Evolutionary conservation across 2,797 vertebrate species (phyloP).

Genomic region (Molossus alvarezi): DNA sequence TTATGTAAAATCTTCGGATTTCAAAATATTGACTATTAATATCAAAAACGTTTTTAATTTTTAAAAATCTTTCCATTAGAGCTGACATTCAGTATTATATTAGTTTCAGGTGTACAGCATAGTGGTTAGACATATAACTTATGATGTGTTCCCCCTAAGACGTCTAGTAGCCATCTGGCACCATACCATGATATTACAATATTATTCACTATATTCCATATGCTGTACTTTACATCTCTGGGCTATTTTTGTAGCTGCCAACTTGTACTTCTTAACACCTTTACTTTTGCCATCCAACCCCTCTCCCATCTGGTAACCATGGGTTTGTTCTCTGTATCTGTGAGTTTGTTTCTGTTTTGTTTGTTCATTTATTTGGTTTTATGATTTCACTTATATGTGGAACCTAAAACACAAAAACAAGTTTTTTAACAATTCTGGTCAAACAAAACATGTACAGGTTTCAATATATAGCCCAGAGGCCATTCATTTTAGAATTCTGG

Average conservation of each 20-base stretch:
- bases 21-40: constrained; percentile 14
- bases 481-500: background rate
- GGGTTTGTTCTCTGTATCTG: background rate
- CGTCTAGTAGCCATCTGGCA: background rate
- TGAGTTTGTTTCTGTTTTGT: background rate
- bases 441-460: background rate
- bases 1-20: constrained; percentile 22
- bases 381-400: background rate
- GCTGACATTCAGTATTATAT: background rate
- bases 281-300: background rate
- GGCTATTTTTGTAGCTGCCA: background rate
- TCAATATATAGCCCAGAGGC: background rate
- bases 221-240: background rate
- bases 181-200: background rate
- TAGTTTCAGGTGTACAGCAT: background rate
- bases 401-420: background rate
- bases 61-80: background rate
- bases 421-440: background rate
- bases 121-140: background rate
- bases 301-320: background rate
- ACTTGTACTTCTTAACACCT: background rate
- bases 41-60: background rate
- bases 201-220: background rate
- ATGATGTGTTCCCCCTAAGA: background rate
- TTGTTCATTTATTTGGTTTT: background rate